A percentile compares a stretch with the other conserved stretches of the same genome.
phyloP scores from a whole-genome alignment of 2,888 invertebrate species.

The Yponomeuta cagnagella region DNA sequence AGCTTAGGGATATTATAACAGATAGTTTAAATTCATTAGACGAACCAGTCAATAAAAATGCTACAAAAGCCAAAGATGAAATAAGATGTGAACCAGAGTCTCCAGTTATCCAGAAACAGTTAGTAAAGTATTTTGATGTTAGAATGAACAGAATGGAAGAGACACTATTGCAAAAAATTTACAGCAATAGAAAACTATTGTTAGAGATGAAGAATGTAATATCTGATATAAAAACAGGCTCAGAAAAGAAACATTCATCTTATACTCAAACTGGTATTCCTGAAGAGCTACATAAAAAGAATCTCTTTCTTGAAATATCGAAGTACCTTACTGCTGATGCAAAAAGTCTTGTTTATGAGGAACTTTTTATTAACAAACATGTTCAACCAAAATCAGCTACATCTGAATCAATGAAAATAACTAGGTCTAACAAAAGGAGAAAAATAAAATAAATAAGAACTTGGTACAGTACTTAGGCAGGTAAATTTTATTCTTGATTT shows the following conservation, averaged over 20 bases:
- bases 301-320: slow-evolving; percentile 55
- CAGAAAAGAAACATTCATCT: slow-evolving; percentile 16
- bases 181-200: slow-evolving; percentile 53
- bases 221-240: slow-evolving; percentile 6
- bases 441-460: neutral
- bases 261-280: slow-evolving; percentile 37
- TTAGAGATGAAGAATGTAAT: slow-evolving; percentile 37
- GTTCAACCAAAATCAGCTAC: slow-evolving; percentile 16
- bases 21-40: slow-evolving; percentile 48
- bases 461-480: no score
- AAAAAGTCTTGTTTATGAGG: slow-evolving; percentile 57
- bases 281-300: slow-evolving; percentile 44
- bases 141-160: slow-evolving; percentile 56
- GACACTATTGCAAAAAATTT: slow-evolving; percentile 50
- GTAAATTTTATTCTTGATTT: no score
- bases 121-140: slow-evolving; percentile 46
- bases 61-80: slow-evolving; percentile 6
- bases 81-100: slow-evolving; percentile 23
- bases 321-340: slow-evolving; percentile 48
- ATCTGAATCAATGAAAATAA: slow-evolving; percentile 26
- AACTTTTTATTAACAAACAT: slow-evolving; percentile 53
- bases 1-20: slow-evolving; percentile 54
- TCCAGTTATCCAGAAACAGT: slow-evolving; percentile 34
- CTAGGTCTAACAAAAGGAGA: neutral
- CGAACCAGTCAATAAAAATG: slow-evolving; percentile 22